Conservation (phyloP, 2,888 invertebrate species). For the Pandemis corylana region DNA sequence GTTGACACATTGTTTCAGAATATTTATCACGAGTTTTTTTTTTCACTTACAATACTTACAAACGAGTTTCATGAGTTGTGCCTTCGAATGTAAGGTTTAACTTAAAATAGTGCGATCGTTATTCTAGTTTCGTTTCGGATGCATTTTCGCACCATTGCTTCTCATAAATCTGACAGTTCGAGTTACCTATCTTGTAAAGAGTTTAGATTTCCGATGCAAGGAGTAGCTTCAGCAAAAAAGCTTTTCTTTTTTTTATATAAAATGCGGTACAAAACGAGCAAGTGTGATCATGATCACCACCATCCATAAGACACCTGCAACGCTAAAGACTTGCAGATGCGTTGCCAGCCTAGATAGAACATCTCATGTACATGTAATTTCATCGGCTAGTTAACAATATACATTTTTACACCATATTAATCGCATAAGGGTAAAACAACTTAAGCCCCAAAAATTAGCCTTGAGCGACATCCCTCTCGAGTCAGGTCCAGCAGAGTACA, state of each 20-base stretch:
- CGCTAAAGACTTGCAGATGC: no score
- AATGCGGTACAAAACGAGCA: no score
- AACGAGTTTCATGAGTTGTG: no score
- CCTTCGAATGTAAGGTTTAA: not conserved
- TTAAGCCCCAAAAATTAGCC: not conserved
- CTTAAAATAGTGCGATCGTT: not conserved
- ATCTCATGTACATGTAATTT: no score
- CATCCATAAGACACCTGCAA: no score
- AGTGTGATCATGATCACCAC: no score
- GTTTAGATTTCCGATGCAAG: no score
- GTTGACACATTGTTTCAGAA: slow-evolving; percentile 10
- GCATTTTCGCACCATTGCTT: not conserved
- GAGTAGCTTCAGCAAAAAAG: not conserved
- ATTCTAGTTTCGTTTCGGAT: not conserved
- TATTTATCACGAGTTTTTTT: no score
- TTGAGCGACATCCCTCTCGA: slow-evolving; percentile 27
- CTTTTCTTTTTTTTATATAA: not conserved
- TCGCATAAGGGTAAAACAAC: not conserved
- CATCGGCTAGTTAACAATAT: no score
- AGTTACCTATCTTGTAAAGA: not conserved
- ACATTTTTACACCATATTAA: no score
- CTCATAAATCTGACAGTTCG: not conserved
- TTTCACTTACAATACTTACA: no score
- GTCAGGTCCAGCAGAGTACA: slow-evolving; percentile 38
- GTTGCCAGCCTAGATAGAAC: no score